These are phyloP conservation scores for human DNA, from an alignment of 2,113 vertebrate species.

Conservation along the genomic window DNA sequence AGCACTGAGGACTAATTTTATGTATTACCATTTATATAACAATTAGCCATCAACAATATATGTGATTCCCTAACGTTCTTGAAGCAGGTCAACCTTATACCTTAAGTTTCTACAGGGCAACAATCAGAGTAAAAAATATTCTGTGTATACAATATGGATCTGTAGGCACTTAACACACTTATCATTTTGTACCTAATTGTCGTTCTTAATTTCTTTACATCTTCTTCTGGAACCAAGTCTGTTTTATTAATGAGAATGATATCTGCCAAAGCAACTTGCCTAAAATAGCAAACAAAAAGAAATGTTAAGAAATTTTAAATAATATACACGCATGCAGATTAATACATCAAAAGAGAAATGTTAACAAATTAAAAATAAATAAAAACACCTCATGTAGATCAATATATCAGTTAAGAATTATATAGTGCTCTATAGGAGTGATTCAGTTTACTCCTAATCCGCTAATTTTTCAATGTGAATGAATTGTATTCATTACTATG, in stretches of 20 bases:
- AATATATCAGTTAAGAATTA: no score
- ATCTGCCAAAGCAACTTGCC: slow-evolving; percentile 95
- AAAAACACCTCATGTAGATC: no score
- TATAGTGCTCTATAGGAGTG: no score
- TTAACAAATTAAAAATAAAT: slow-evolving; percentile 51
- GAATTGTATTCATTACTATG: no score
- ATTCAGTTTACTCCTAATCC: no score
- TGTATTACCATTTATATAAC: background rate
- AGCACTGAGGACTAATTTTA: slow-evolving; percentile 6
- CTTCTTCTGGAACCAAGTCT: slow-evolving; percentile 91
- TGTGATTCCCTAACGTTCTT: background rate
- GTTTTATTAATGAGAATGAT: slow-evolving; percentile 95
- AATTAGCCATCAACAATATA: slow-evolving; percentile 20
- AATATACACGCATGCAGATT: no score
- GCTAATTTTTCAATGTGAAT: no score
- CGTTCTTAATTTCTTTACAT: slow-evolving; percentile 87
- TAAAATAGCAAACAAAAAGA: slow-evolving; percentile 72
- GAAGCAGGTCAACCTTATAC: background rate
- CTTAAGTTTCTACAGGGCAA: background rate
- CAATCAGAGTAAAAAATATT: background rate
- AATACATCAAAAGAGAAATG: slow-evolving; percentile 32
- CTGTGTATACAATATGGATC: background rate
- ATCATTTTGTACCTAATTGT: slow-evolving; percentile 86
- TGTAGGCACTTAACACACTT: background rate
- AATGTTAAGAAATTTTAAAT: background rate